Evolutionary conservation across 1,140 invertebrate species (phyloP), one percentile per base, ranked within the genome.

Genomic region (Rhopalosiphum padi): DNA sequence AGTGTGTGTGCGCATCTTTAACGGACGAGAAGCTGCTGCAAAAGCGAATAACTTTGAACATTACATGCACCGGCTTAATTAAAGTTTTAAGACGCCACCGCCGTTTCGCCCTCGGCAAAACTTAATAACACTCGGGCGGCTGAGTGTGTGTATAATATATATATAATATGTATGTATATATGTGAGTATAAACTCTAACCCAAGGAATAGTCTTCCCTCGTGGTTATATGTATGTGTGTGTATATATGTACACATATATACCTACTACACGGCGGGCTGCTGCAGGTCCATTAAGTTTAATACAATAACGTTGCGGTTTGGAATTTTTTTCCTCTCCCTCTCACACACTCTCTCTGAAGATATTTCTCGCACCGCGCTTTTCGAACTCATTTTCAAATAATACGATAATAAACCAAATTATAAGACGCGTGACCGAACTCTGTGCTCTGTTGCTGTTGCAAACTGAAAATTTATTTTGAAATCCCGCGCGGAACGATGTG

Each of bases 61-160:
- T 92, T 92, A 92, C 91, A 51, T 82, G 77, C 91, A 92, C 91
- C 91, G 91, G 91, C 60, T 92, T 92, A 83, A 92, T 92, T 92
- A 92, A 92, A 92, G 91, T 92, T 92, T 92, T 83, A 83, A 92
- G 91, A 82, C 46, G 91, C 60, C 22, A 23, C 25, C 25, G 15
- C 25, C 30, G 41, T 18, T 37, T 60, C 90, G 35, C 68, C 90
- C 87, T 11, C 7, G 21, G 48, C 55, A 25, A 91, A 91, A 77
- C 43, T 77, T 77, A 91, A 83, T 48, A 91, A 68, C 90, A 82
- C 43, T 43, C 30, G 30, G 11, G 60, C 90, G 43, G 8, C 15
- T 21, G 87, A 21, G 5, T 4, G 7, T 48, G 25, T 87, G n/a
- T 87, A 87, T 21, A n/a, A 77, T 77, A 18, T 77, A n/a, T 18